Percentiles rank a stretch among this genome's conserved stretches.
Conservation (phyloP, 2,113 vertebrate species). For the Oncorhynchus tshawytscha region DNA sequence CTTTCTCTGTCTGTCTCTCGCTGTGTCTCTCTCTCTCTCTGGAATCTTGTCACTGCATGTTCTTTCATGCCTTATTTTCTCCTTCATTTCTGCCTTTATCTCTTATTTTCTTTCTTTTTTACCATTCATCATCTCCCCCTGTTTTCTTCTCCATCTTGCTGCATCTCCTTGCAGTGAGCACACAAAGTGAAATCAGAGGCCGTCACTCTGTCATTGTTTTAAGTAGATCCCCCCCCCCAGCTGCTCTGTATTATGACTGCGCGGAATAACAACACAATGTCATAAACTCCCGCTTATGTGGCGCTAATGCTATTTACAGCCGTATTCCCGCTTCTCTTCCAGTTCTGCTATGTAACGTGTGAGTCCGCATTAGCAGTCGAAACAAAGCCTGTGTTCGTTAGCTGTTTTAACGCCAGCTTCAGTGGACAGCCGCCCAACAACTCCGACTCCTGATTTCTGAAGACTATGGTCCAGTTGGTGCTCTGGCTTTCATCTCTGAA, state of each 20-base stretch:
- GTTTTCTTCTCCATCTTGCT: background rate
- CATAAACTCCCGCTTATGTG: slow-evolving; percentile 31
- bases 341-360: background rate
- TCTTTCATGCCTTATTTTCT: background rate
- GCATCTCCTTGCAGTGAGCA: background rate
- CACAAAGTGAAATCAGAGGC: background rate
- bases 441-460: background rate
- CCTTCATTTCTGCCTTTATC: background rate
- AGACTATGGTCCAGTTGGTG: background rate
- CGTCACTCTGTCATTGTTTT: slow-evolving; percentile 23
- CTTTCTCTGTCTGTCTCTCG: too few species aligned
- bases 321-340: slow-evolving; percentile 1
- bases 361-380: background rate
- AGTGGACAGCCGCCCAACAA: background rate
- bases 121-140: background rate
- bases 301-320: slow-evolving; percentile 38
- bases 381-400: background rate
- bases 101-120: background rate
- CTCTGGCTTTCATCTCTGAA: background rate
- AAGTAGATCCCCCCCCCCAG: slow-evolving; percentile 25
- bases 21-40: background rate
- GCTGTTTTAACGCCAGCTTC: background rate
- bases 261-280: slow-evolving; percentile 33
- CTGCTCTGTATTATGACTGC: slow-evolving; percentile 30
- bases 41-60: background rate